Evolutionary conservation across 2,888 invertebrate species (phyloP).

Genomic region (Xestia sexstrigata): DNA sequence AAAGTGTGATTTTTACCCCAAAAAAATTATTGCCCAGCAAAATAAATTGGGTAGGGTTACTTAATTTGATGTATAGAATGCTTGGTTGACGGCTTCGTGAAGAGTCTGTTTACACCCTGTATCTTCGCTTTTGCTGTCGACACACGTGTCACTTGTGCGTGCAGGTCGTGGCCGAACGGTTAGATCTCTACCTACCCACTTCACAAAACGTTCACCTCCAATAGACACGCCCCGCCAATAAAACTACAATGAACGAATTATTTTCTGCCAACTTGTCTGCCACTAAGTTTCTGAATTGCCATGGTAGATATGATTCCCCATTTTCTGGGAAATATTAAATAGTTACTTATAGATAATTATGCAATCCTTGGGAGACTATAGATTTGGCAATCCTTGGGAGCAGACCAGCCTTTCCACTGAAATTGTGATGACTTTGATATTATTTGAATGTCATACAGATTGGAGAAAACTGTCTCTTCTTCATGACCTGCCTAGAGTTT

Average conservation of each 20-base stretch:
- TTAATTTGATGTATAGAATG: no score
- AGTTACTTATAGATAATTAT: neutral
- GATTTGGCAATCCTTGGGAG: neutral
- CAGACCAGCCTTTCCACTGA: neutral
- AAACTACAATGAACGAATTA: constrained; percentile 56
- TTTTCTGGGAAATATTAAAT: neutral
- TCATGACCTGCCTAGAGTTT: neutral
- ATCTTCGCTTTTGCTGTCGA: neutral
- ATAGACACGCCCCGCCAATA: constrained; percentile 52
- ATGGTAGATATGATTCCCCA: neutral
- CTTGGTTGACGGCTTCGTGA: no score
- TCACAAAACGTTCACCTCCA: constrained; percentile 32
- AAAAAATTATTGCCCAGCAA: no score
- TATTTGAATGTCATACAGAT: no score
- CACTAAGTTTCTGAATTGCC: constrained; percentile 31
- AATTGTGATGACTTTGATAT: neutral
- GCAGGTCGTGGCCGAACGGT: neutral
- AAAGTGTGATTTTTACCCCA: no score
- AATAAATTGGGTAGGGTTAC: no score
- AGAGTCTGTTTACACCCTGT: no score
- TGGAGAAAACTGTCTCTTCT: neutral
- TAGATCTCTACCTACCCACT: constrained; percentile 12
- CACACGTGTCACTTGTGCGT: neutral
- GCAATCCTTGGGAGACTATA: neutral
- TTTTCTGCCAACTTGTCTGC: constrained; percentile 47